Conservation (phyloP, 2,113 vertebrate species). For the Silurus asotus region DNA sequence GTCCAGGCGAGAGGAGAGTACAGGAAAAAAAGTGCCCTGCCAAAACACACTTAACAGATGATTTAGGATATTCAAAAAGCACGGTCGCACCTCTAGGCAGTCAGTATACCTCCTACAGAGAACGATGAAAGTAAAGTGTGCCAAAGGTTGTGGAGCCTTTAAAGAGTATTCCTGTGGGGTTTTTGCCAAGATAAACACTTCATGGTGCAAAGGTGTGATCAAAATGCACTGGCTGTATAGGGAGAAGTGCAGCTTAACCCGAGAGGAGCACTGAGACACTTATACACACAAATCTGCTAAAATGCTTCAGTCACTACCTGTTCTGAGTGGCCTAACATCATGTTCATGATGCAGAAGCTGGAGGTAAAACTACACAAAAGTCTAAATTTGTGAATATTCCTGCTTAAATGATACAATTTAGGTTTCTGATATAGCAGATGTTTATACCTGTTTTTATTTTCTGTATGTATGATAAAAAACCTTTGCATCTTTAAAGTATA, state of each 20-base stretch:
- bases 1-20: conserved; percentile 26
- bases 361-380: not conserved
- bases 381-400: not conserved
- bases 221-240: conserved; percentile 39
- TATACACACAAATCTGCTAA: not conserved
- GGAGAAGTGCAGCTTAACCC: conserved; percentile 36
- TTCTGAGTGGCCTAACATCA: not conserved
- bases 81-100: conserved; percentile 42
- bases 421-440: not conserved
- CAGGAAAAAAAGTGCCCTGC: conserved; percentile 39
- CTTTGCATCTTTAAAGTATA: not conserved
- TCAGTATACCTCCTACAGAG: conserved; percentile 48
- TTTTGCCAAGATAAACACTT: conserved; percentile 48
- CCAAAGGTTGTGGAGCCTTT: conserved; percentile 48
- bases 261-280: conserved; percentile 16
- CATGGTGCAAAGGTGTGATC: conserved; percentile 48
- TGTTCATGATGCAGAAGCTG: no score
- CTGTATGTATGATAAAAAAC: not conserved
- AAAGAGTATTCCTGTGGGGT: conserved; percentile 44
- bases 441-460: not conserved
- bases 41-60: conserved; percentile 58
- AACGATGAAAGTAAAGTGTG: conserved; percentile 41
- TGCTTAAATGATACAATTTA: not conserved
- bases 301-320: not conserved
- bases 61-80: conserved; percentile 52